phyloP scores from a whole-genome alignment of 2,113 vertebrate species.

The Pituophis catenifer region DNA sequence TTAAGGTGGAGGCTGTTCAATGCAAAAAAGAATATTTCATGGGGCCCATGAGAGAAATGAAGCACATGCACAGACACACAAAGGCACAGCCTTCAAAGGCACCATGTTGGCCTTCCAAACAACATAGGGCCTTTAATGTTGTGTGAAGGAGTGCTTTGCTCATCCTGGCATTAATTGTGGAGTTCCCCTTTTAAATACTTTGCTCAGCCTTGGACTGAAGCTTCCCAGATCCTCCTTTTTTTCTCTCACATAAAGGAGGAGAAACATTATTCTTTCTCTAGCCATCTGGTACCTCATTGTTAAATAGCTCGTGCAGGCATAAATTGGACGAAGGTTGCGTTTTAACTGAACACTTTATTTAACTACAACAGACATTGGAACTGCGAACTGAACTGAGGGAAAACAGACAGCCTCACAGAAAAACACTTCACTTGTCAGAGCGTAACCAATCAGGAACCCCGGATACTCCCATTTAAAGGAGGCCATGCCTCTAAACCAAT shows the following conservation, averaged over 20 bases:
- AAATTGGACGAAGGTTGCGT: too few relatives aligned
- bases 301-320: too few relatives aligned
- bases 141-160: not conserved
- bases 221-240: not conserved
- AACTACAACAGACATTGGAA: too few relatives aligned
- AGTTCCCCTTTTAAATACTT: not conserved
- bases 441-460: too few relatives aligned
- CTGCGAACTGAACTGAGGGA: too few relatives aligned
- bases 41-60: not conserved
- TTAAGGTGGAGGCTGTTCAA: not conserved
- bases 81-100: not conserved
- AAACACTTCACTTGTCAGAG: too few relatives aligned
- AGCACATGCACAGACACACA: not conserved
- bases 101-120: not conserved
- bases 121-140: not conserved
- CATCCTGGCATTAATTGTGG: not conserved
- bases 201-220: not conserved
- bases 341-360: too few relatives aligned
- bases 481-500: too few relatives aligned
- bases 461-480: too few relatives aligned
- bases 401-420: too few relatives aligned
- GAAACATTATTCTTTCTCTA: not conserved
- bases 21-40: not conserved
- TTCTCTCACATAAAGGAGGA: not conserved
- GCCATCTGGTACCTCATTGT: not conserved